Base-by-base conservation (phyloP, 2,113 vertebrate genomes). In the Neofelis nebulosa region DNA sequence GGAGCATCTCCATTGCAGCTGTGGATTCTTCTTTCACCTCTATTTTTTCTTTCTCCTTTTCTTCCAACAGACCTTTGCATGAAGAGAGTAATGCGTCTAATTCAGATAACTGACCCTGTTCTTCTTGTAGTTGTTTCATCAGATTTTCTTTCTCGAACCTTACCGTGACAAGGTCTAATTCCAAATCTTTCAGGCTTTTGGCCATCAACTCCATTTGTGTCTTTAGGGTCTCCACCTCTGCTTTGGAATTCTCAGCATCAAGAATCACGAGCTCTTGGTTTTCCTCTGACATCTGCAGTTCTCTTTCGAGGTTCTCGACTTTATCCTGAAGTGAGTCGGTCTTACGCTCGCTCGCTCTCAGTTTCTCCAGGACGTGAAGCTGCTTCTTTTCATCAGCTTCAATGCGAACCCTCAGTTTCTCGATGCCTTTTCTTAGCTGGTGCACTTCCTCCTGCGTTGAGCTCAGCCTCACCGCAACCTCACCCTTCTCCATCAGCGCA, bases 381-480 rank as follows among this genome's bases (percentile, higher is more conserved):
- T 99, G 99, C 98, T 99, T 99, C 95, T 98, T 99, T 96, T 99
- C 99, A 45, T 99, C 99, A 0, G 99, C 99, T 97, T 99, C 99
- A 5, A 99, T 99, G 95, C 99, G 99, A 66, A 99, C 98, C 96
- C 99, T 99, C 21, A 99, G 99, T 88, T 99, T 99, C 98, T 99
- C 99, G 3, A 99, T 99, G 74, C 99, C 99, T 0, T 61, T 96
- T 50, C 98, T 98, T 99, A 99, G 98, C 97, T 99, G 99, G 63
- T 94, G 96, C 79, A 99, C 98, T 95, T 99, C 99, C 29, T 99
- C 99, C 84, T 99, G 99, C 6, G 99, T 99, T n/a, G 99, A 99
- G 50, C 98, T 99, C 57, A 99, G 98, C 19, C 99, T 98, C 86
- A 97, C 97, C 1, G 99, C 99, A 48, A 99, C 99, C 98, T 99